A percentile compares a stretch with the other conserved stretches of the same genome.
Conservation (phyloP, 2,888 invertebrate genomes). For the Tineola bisselliella region DNA sequence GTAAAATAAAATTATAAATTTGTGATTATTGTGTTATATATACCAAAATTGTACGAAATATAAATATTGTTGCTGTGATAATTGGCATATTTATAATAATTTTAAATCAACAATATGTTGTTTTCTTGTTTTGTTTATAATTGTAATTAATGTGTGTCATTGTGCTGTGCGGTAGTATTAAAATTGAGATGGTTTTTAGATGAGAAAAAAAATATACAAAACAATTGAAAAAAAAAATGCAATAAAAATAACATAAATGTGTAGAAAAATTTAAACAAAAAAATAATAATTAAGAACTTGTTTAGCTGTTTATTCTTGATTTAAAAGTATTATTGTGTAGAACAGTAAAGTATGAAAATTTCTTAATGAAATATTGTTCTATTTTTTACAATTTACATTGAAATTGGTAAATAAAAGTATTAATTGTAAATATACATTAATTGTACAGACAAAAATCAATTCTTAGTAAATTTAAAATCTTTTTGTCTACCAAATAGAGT, state of each 20-base stretch:
- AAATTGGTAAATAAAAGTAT: too few relatives aligned
- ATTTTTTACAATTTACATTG: too few relatives aligned
- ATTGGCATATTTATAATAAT: background rate
- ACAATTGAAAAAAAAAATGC: background rate
- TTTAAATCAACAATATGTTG: background rate
- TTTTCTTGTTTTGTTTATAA: background rate
- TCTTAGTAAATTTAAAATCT: too few relatives aligned
- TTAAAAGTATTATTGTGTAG: too few relatives aligned
- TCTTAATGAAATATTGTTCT: too few relatives aligned
- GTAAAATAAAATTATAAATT: too few relatives aligned
- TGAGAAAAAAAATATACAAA: background rate
- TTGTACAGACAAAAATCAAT: too few relatives aligned
- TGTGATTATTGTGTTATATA: background rate
- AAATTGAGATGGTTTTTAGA: background rate
- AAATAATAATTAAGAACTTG: background rate
- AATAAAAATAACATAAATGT: background rate
- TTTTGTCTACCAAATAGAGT: too few relatives aligned
- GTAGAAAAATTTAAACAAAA: background rate
- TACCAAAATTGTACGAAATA: constrained; percentile 36
- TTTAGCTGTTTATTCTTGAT: background rate
- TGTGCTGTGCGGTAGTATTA: background rate
- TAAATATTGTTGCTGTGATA: constrained; percentile 8
- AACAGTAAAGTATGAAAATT: too few relatives aligned
- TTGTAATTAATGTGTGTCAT: constrained; percentile 4
- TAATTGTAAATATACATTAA: too few relatives aligned